Evolutionary conservation across 2,113 vertebrate genomes (phyloP).

Genomic region (Ptyas mucosa): DNA sequence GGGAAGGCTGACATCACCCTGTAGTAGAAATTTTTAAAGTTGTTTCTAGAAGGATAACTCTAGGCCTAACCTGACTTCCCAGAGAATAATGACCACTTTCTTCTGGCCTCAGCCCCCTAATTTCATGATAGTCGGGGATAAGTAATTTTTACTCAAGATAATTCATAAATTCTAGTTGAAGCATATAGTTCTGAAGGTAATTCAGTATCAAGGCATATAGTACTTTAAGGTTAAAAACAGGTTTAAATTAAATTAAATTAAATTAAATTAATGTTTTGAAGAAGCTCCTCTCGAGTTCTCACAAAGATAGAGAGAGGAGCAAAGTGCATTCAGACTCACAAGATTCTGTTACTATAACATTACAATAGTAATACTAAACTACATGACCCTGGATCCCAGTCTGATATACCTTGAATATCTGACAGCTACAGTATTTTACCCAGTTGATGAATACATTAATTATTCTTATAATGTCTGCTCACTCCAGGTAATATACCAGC

Average conservation of each 20-base stretch:
- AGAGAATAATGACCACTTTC: not conserved
- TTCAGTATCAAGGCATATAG: not conserved
- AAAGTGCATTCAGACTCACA: not conserved
- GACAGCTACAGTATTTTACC: not conserved
- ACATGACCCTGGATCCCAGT: not conserved
- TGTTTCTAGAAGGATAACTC: not conserved
- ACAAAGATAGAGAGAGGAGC: not conserved
- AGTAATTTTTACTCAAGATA: not conserved
- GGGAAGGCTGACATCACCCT: not conserved
- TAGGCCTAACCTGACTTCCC: not conserved
- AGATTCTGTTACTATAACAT: not conserved
- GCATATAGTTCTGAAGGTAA: not conserved
- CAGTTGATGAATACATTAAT: not conserved
- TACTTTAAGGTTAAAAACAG: not conserved
- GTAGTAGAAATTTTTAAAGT: not conserved
- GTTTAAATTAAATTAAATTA: not conserved
- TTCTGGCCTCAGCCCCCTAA: not conserved
- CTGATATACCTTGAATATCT: not conserved
- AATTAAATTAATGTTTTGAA: not conserved
- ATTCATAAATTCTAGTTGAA: not conserved
- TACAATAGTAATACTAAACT: not conserved
- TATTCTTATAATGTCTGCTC: not conserved
- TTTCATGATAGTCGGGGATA: not conserved
- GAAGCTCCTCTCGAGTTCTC: not conserved
- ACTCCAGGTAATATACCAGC: too few species aligned